phyloP scores from a whole-genome alignment of 2,888 invertebrate genomes.

The Nowickia ferox region DNA sequence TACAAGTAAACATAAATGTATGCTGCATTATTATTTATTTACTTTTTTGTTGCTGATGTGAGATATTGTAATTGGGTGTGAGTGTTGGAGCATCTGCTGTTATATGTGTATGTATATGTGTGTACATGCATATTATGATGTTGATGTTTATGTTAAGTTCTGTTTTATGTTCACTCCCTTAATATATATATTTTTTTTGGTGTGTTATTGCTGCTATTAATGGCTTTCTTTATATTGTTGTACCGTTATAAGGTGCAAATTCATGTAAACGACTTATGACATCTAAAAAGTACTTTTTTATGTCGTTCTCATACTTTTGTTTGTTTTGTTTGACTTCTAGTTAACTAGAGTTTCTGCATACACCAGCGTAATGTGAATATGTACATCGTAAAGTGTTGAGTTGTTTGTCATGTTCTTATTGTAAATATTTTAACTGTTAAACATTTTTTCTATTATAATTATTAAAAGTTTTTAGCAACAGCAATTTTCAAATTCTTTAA shows the following conservation, averaged over 20 bases:
- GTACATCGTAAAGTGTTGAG: not conserved
- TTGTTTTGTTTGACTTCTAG: not conserved
- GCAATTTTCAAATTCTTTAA: too few species aligned
- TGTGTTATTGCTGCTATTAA: conserved; percentile 15
- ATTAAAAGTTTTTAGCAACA: not conserved
- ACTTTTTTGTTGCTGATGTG: not conserved
- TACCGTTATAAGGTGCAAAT: conserved; percentile 53
- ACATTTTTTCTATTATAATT: not conserved
- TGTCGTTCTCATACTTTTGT: conserved; percentile 24
- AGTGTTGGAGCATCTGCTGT: conserved; percentile 14
- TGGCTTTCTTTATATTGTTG: conserved; percentile 28
- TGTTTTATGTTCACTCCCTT: conserved; percentile 21
- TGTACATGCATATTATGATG: not conserved
- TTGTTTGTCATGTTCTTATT: conserved; percentile 41
- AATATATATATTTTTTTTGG: not conserved
- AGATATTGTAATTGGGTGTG: not conserved
- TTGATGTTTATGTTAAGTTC: conserved; percentile 38
- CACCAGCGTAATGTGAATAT: not conserved
- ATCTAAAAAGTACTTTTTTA: conserved; percentile 62
- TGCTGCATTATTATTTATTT: not conserved
- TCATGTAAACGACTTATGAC: conserved; percentile 67
- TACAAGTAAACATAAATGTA: not conserved
- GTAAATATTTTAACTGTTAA: not conserved
- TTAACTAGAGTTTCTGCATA: not conserved
- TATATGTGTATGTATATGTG: conserved; percentile 11